Evolutionary conservation across 2,113 vertebrate genomes (phyloP).

Genomic region (Trematocara unimaculatum): DNA sequence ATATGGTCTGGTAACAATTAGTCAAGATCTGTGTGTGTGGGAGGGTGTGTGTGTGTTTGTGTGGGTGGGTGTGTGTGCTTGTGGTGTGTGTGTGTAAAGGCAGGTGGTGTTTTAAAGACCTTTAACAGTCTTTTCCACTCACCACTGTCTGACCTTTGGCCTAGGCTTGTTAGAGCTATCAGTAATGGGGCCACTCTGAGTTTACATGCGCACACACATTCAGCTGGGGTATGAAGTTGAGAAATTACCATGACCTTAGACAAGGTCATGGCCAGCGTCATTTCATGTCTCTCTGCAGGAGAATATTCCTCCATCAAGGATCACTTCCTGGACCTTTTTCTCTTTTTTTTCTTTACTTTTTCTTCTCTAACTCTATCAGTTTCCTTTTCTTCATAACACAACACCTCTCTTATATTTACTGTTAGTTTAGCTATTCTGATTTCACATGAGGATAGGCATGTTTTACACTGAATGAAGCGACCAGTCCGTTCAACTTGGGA

Average conservation of each 20-base stretch:
- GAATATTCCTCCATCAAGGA: not conserved
- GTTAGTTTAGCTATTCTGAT: constrained; percentile 43
- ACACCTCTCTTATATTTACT: constrained; percentile 21
- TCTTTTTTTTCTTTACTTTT: not conserved
- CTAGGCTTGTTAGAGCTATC: constrained; percentile 71
- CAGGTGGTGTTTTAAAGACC: constrained; percentile 66
- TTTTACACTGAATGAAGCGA: constrained; percentile 35
- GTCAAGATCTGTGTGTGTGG: constrained; percentile 3
- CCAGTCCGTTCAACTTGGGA: constrained; percentile 24
- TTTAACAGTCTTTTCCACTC: constrained; percentile 71
- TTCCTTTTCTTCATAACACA: not conserved
- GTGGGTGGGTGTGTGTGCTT: not conserved
- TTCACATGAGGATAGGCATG: constrained; percentile 35
- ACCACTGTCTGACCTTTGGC: constrained; percentile 63
- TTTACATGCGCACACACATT: constrained; percentile 2
- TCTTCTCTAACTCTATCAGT: not conserved
- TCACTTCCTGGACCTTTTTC: not conserved
- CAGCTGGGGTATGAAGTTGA: constrained; percentile 5
- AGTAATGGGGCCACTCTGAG: constrained; percentile 61
- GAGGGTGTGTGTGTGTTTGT: not conserved
- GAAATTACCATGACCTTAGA: constrained; percentile 52
- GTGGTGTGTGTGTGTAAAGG: not conserved
- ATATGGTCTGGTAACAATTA: constrained; percentile 74
- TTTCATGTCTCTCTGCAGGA: constrained; percentile 11
- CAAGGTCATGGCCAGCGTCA: constrained; percentile 57